These are phyloP conservation scores for Chlorodrepanis virens DNA, from an alignment of 2,113 vertebrate genomes.

Conservation along the genomic window DNA sequence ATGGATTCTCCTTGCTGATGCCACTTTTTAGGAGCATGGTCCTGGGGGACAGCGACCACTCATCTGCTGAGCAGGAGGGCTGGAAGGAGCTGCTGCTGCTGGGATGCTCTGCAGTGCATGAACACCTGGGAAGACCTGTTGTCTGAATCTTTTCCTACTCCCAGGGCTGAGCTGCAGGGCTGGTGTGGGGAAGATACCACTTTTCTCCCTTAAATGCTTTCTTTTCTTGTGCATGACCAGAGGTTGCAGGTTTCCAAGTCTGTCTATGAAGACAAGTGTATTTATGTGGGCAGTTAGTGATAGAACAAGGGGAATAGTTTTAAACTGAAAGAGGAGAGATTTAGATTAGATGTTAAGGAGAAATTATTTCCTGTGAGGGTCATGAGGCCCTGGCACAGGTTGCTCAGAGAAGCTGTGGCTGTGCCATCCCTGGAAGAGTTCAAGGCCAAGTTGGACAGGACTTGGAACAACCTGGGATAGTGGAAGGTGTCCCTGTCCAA, in stretches of 20 bases:
- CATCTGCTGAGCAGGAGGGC: neutral
- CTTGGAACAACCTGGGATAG: neutral
- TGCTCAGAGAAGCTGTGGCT: neutral
- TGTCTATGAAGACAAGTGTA: neutral
- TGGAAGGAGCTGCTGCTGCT: neutral
- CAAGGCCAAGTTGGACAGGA: neutral
- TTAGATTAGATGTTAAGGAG: neutral
- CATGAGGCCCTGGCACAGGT: fast-evolving
- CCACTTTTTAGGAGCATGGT: neutral
- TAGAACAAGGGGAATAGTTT: neutral
- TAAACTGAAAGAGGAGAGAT: neutral
- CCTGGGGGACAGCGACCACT: fast-evolving
- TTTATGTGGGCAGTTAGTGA: neutral
- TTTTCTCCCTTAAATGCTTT: neutral
- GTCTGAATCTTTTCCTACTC: neutral
- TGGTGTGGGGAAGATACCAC: neutral
- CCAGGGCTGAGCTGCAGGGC: neutral
- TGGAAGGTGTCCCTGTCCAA: neutral
- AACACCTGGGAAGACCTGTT: neutral
- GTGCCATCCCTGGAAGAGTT: neutral
- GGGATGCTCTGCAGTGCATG: neutral
- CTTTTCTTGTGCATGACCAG: neutral
- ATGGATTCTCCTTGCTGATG: neutral
- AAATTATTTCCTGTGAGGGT: neutral
- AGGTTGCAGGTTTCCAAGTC: neutral